Evolutionary conservation across 1,140 invertebrate species (phyloP), one percentile per base, ranked within the genome.

Genomic region (Trachelipus rathkii): DNA sequence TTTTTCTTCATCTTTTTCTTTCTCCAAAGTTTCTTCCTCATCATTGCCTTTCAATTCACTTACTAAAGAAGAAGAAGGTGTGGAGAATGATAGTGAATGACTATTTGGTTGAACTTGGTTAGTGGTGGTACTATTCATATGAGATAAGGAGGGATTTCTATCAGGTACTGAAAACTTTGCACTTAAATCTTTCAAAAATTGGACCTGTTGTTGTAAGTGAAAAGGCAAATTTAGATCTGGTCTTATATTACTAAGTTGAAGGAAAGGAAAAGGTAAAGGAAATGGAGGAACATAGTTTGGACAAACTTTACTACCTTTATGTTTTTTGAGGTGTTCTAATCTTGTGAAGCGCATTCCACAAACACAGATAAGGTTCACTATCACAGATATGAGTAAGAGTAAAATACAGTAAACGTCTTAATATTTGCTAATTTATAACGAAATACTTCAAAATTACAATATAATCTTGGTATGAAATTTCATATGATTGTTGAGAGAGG

Each of bases 311-410:
- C 50, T 60, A 13, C 50, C 50, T 60, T 60, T 90, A 85, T 96
- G 94, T 84, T 96, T 96, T 8, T 93, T 91, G 72, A 96, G 86
- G 85, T 96, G 95, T 85, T 96, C 95, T 78, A 92, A 96, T 53
- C 96, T 89, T 94, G 98, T 97, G 87, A 98, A 98, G 74, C 93
- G 88, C 81, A 95, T 91, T 75, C 90, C 89, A 84, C 96, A 98
- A 43, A 93, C 90, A 60, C 50, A 60, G 2, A 19, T 60, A 60
- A 60, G 50, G 50, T 8, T 60, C 9, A 10, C 46, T 60, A 60
- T 60, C 50, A 13, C 50, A 2, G 1, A 8, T 60, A 8, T 60
- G 50, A 3, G 50, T 60, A 9, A 50, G 15, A 15, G 46, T 9
- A 15, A 15, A 9, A 10, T 15, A 10, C 9, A 15, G 46, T 9